Conservation (phyloP, 2,113 vertebrate genomes). For the Neomonachus schauinslandi region DNA sequence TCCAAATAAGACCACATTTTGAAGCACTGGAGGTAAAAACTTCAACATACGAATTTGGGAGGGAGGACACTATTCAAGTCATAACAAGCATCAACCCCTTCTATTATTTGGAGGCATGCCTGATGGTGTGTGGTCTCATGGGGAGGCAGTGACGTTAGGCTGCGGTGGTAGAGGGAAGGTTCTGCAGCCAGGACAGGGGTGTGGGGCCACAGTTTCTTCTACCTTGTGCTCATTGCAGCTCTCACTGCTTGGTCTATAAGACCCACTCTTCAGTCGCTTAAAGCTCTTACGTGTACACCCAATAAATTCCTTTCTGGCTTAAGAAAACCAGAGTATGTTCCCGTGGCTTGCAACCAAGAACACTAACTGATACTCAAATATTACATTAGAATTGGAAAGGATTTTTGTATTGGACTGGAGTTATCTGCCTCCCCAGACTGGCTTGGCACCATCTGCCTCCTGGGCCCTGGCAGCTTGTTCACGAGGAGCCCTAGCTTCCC, state of each 20-base stretch:
- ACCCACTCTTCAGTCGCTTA: neutral
- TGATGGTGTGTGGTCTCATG: accelerated
- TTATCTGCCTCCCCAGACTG: neutral
- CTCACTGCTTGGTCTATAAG: neutral
- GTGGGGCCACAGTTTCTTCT: neutral
- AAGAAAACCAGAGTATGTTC: neutral
- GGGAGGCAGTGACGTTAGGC: neutral
- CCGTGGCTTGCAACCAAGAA: neutral
- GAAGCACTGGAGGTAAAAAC: neutral
- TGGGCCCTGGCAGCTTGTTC: neutral
- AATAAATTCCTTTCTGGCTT: neutral
- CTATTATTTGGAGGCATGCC: neutral
- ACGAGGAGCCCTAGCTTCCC: neutral
- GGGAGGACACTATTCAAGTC: neutral
- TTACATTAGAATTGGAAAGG: neutral
- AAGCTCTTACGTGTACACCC: neutral
- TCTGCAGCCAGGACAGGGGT: neutral
- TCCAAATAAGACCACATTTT: neutral
- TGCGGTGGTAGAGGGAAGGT: accelerated
- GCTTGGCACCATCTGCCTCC: neutral
- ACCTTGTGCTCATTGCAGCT: neutral
- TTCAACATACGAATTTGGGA: neutral
- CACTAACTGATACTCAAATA: neutral
- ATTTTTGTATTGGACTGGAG: neutral
- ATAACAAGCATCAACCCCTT: neutral